Evolutionary conservation across 1,140 invertebrate species (phyloP).

Genomic region (Lysiphlebus fabarum): DNA sequence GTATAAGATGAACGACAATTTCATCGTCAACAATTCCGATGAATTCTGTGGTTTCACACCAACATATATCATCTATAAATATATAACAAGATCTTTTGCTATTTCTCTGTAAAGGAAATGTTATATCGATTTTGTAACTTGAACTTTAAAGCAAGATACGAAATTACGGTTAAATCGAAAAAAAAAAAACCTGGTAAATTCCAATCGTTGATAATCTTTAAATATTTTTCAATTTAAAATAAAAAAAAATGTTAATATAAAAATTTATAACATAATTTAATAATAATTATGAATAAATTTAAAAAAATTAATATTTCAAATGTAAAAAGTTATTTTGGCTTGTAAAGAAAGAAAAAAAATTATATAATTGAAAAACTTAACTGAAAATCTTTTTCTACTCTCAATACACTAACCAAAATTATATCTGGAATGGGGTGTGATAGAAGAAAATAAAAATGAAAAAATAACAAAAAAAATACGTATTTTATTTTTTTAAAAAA

Average conservation of each 20-base stretch:
- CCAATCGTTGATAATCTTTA: no score
- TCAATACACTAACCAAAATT: not conserved
- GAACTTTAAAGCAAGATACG: no score
- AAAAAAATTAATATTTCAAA: slow-evolving; percentile 26
- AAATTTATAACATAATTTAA: no score
- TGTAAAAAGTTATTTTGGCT: slow-evolving; percentile 9
- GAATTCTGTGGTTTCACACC: not conserved
- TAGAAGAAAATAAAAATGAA: slow-evolving; percentile 35
- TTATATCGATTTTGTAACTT: slow-evolving; percentile 18
- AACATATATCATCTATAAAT: no score
- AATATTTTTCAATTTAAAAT: no score
- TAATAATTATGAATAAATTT: slow-evolving; percentile 6
- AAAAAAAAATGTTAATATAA: no score
- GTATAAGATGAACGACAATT: slow-evolving; percentile 16
- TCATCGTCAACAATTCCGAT: not conserved
- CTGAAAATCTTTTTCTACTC: slow-evolving; percentile 34
- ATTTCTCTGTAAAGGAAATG: slow-evolving; percentile 22
- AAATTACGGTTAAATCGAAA: no score
- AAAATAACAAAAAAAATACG: not conserved
- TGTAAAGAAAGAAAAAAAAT: slow-evolving; percentile 39
- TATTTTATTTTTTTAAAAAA: slow-evolving; percentile 22
- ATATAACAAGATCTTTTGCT: no score
- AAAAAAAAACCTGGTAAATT: no score
- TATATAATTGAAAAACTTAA: slow-evolving; percentile 44
- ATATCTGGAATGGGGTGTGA: slow-evolving; percentile 14